Conservation (phyloP, 2,113 vertebrate genomes). For the Oenanthe melanoleuca region DNA sequence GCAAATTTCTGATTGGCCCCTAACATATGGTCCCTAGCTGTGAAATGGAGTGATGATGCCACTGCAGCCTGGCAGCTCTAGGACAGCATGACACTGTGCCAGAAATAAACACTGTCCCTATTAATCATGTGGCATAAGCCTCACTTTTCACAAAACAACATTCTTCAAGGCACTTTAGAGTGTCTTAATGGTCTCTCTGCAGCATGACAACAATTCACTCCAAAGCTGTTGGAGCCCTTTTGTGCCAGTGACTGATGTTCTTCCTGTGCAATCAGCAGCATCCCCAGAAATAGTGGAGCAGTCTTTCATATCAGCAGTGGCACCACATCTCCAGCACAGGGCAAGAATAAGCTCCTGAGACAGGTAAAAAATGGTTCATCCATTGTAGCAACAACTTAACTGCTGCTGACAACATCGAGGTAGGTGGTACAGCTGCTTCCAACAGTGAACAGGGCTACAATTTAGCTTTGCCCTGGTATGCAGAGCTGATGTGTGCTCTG, state of each 20-base stretch:
- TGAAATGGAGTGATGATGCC: neutral
- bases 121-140: neutral
- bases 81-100: neutral
- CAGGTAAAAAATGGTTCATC: neutral
- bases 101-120: neutral
- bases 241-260: neutral
- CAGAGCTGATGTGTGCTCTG: neutral
- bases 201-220: neutral
- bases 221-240: neutral
- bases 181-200: neutral
- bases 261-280: neutral
- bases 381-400: neutral
- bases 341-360: neutral
- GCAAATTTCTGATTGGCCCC: neutral
- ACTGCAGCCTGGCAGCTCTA: neutral
- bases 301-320: neutral
- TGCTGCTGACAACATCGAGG: neutral
- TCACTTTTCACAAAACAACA: neutral
- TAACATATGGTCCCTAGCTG: neutral
- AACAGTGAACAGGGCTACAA: neutral
- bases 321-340: neutral
- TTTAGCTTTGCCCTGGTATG: neutral
- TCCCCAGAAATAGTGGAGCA: neutral
- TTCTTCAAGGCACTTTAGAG: conserved; percentile 1
- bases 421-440: rapidly evolving